Conservation (phyloP, 2,888 invertebrate species). For the Hofmannophila pseudospretella region DNA sequence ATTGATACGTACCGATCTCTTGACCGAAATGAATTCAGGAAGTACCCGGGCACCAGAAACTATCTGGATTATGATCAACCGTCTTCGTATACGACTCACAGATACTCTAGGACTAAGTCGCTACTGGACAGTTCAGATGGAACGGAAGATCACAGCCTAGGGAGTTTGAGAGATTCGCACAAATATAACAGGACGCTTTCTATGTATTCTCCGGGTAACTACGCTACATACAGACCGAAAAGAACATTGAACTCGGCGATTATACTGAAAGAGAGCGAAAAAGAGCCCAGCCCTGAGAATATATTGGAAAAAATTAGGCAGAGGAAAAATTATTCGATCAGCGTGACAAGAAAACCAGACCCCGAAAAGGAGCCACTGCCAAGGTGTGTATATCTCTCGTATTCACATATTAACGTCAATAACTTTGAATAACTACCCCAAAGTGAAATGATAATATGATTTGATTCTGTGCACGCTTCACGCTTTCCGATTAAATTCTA, state of each 20-base stretch:
- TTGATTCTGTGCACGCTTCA: conserved; percentile 74
- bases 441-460: conserved; percentile 50
- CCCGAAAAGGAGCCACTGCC: conserved; percentile 57
- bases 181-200: conserved; percentile 69
- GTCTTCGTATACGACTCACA: conserved; percentile 50
- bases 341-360: conserved; percentile 68
- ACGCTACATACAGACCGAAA: conserved; percentile 71
- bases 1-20: conserved; percentile 68
- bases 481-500: conserved; percentile 67
- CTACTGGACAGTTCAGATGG: conserved; percentile 60
- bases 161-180: conserved; percentile 51
- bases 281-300: conserved; percentile 71
- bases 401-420: conserved; percentile 51
- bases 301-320: conserved; percentile 72
- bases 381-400: conserved; percentile 69
- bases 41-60: conserved; percentile 56
- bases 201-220: conserved; percentile 69
- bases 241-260: conserved; percentile 70
- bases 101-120: conserved; percentile 68
- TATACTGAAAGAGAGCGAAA: conserved; percentile 69
- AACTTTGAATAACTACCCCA: conserved; percentile 68
- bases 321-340: conserved; percentile 68
- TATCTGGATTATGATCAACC: conserved; percentile 66
- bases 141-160: conserved; percentile 44
- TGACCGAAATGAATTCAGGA: conserved; percentile 67